Conservation (phyloP, 2,797 vertebrate species). For the Tragelaphus oryx region DNA sequence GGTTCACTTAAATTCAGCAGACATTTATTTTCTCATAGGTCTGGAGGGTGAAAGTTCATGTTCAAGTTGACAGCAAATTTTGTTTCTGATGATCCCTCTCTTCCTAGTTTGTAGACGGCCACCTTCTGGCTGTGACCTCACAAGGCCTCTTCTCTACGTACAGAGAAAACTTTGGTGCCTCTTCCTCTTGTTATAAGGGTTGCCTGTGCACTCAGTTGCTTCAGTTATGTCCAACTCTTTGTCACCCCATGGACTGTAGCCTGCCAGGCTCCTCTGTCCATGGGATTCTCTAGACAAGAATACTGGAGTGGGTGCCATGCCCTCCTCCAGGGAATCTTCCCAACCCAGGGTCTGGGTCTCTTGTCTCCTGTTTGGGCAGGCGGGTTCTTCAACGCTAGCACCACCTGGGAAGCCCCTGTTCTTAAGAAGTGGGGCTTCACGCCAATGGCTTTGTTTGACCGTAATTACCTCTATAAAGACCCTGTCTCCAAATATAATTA, state of each 20-base stretch:
- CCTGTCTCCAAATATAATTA: neutral
- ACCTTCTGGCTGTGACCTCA: neutral
- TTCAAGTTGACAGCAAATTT: neutral
- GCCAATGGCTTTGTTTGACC: neutral
- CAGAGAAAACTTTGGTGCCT: neutral
- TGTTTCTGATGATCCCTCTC: neutral
- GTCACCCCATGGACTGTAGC: neutral
- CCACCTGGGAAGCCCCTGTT: neutral
- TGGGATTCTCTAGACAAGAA: neutral
- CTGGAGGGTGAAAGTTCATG: neutral
- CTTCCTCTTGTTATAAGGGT: neutral
- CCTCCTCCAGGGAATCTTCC: neutral
- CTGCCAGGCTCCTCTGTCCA: neutral
- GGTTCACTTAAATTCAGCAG: neutral
- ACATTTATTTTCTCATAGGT: neutral
- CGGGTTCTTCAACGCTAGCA: neutral
- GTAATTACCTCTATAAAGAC: neutral
- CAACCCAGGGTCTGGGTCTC: neutral
- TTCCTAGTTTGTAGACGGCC: neutral
- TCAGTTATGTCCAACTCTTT: neutral
- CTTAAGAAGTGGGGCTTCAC: neutral
- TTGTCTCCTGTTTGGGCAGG: neutral
- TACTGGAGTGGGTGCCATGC: neutral
- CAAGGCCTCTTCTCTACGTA: neutral
- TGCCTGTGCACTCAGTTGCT: fast-evolving